phyloP scores from a whole-genome alignment of 2,113 vertebrate species.

The Chaenocephalus aceratus region DNA sequence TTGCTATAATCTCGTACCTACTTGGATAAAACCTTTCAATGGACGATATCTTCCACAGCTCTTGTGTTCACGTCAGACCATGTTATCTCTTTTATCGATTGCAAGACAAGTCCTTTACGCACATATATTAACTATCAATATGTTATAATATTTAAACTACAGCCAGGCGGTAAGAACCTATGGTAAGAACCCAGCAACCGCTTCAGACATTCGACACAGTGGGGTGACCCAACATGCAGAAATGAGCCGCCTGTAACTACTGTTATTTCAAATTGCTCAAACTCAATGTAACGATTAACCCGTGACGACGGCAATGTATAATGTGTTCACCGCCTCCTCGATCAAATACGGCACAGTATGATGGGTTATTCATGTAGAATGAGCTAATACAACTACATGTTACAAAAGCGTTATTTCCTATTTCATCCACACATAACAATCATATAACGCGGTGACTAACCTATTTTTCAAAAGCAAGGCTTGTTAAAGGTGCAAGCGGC shows the following conservation, averaged over 20 bases:
- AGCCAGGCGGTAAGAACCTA: slow-evolving; percentile 73
- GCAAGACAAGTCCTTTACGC: slow-evolving; percentile 23
- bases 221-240: slow-evolving; percentile 67
- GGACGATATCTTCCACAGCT: slow-evolving; percentile 64
- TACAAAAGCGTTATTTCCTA: neutral
- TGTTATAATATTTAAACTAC: slow-evolving; percentile 72
- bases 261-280: slow-evolving; percentile 64
- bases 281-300: slow-evolving; percentile 43
- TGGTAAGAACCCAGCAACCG: slow-evolving; percentile 73
- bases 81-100: slow-evolving; percentile 57
- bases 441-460: slow-evolving; percentile 42
- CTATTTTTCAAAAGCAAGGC: slow-evolving; percentile 45
- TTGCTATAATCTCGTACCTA: slow-evolving; percentile 74
- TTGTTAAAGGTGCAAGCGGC: neutral
- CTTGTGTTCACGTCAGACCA: slow-evolving; percentile 59
- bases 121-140: slow-evolving; percentile 46
- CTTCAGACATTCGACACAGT: slow-evolving; percentile 74
- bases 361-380: neutral
- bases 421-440: neutral
- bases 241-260: slow-evolving; percentile 72
- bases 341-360: neutral
- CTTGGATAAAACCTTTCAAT: slow-evolving; percentile 66
- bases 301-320: neutral
- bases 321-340: neutral
- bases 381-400: too few species aligned